These are phyloP conservation scores for Chrysogorgia sp. DNA, from an alignment of 92 coral and sea anemone species.

Conservation along the genomic window DNA sequence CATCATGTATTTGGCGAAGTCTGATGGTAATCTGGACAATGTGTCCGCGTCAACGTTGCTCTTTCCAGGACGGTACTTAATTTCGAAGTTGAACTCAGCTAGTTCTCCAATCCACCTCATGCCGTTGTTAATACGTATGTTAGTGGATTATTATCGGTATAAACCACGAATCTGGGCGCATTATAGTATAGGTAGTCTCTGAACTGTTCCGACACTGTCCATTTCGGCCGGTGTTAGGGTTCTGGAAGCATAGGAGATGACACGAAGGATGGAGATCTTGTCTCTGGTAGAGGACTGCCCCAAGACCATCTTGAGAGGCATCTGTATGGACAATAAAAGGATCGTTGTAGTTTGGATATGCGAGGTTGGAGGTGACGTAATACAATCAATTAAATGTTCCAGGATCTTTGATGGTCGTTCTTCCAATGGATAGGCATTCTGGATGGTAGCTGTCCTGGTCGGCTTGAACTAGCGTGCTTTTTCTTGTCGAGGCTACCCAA, in stretches of 20 bases:
- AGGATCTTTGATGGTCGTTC: constrained; percentile 42
- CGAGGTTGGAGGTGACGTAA: constrained; percentile 45
- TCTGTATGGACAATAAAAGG: constrained; percentile 58
- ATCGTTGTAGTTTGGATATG: constrained; percentile 43
- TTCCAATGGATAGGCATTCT: constrained; percentile 31
- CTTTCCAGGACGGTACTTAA: constrained; percentile 50
- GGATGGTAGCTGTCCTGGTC: background rate
- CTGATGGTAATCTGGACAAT: constrained; percentile 48
- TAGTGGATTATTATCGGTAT: constrained; percentile 57
- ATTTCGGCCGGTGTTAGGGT: constrained; percentile 59
- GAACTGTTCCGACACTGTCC: constrained; percentile 66
- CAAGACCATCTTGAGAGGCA: constrained; percentile 62
- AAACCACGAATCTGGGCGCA: constrained; percentile 57
- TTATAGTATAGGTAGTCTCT: constrained; percentile 60
- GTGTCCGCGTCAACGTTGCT: constrained; percentile 58
- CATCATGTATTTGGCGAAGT: constrained; percentile 54
- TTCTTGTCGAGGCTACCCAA: background rate
- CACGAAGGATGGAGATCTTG: background rate
- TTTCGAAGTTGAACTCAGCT: constrained; percentile 56
- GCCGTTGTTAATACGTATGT: constrained; percentile 54
- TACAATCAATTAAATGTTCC: constrained; percentile 4
- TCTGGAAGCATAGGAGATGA: constrained; percentile 49
- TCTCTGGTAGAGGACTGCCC: constrained; percentile 4
- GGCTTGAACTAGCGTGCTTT: background rate
- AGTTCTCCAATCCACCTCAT: constrained; percentile 52